Base-by-base conservation (phyloP, 2,888 invertebrate genomes). In the Cancer borealis region DNA sequence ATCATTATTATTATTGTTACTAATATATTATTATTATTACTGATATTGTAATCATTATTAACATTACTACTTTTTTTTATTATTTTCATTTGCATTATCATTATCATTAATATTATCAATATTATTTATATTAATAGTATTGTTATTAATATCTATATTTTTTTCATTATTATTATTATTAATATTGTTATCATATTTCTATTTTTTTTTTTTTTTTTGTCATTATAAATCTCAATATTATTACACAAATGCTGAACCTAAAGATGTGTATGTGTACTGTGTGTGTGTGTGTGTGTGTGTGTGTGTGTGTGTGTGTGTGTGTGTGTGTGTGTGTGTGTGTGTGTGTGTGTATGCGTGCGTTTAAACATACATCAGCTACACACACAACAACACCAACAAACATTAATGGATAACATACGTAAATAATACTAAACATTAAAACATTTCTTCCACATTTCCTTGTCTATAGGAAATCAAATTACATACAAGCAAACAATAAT, bases 321-420 rank as follows among this genome's bases (percentile, higher is more conserved):
- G 45, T 88, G 3, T 88, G 45, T 88, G 47, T 89, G 89, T 89
- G 49, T 89, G 90, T 89, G 88, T 45, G 88, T 88, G 17, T 88
- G 45, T 45, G 45, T 88, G 88, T 88, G 6, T 88, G 88, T 88
- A 21, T 89, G 90, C 47, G 49, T 89, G 90, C 47, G 88, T 8
- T 39, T 88, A 10, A n/a, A 6, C 0, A 79, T 8, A 30, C 73
- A 10, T 26, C 26, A 79, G 73, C 10, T 26, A 79, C 21, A 79
- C 73, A 79, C 2, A 26, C 0, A 79, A 79, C 73, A 79, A 26
- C 73, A n/a, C 4, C 17, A 17, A 17, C 17, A 60, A 17, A 60
- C 17, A 60, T 49, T 21, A 2, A 17, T 21, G 3, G 5, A 8
- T 79, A 66, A 26, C 8, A 26, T 26, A 39, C 0, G 39, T 39